phyloP scores from a whole-genome alignment of 1,140 invertebrate genomes.

The Musca vetustissima region DNA sequence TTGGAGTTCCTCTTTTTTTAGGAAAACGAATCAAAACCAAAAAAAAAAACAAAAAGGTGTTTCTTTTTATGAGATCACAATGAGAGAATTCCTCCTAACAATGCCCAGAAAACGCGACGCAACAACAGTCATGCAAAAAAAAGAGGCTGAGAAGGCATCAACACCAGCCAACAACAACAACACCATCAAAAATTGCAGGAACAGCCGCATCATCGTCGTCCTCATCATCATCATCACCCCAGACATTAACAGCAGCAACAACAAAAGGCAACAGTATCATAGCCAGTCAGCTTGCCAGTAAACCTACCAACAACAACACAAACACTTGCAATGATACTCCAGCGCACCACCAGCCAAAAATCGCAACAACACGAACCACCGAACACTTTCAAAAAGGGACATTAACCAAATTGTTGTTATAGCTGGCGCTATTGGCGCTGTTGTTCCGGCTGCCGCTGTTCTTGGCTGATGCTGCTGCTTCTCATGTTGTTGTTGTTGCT shows the following conservation, averaged over 20 bases:
- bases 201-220: neutral
- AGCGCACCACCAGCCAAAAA: no score
- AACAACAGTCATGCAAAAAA: neutral
- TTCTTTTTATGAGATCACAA: conserved; percentile 17
- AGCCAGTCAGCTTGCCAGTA: no score
- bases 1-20: no score
- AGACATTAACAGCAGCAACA: neutral
- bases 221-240: neutral
- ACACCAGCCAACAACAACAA: no score
- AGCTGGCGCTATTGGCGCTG: neutral
- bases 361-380: neutral
- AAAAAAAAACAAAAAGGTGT: conserved; percentile 11
- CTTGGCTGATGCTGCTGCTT: neutral
- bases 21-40: neutral
- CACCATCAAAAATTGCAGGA: neutral
- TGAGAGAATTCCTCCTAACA: conserved; percentile 8
- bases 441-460: neutral
- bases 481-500: conserved; percentile 2
- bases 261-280: conserved; percentile 4
- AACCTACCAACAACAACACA: neutral
- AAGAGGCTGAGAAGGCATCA: neutral
- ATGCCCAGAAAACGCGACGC: neutral
- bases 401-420: neutral
- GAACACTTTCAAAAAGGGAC: neutral
- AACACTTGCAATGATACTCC: neutral